These are phyloP conservation scores for Ganaspis brasiliensis DNA, from an alignment of 2,888 invertebrate genomes.

Conservation along the genomic window DNA sequence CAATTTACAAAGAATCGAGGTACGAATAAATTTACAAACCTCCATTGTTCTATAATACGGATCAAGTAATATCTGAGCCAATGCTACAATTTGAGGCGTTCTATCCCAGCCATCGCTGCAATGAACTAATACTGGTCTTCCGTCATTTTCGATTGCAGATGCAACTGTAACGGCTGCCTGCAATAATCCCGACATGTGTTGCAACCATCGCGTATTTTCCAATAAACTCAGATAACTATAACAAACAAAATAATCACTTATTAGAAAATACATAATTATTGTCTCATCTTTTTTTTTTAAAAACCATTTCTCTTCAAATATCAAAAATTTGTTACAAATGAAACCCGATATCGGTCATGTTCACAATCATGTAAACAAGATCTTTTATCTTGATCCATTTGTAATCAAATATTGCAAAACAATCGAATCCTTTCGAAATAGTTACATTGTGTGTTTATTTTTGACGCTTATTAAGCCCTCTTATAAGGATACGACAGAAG, in stretches of 20 bases:
- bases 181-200: conserved; percentile 92
- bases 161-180: conserved; percentile 91
- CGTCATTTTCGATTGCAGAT: conserved; percentile 90
- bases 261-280: conserved; percentile 39
- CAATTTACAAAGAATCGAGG: too few relatives aligned
- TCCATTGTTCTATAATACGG: conserved; percentile 96
- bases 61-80: conserved; percentile 95
- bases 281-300: conserved; percentile 1
- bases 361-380: too few relatives aligned
- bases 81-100: conserved; percentile 97
- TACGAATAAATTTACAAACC: conserved; percentile 80
- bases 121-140: conserved; percentile 96
- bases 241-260: conserved; percentile 53
- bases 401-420: too few relatives aligned
- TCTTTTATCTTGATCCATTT: too few relatives aligned
- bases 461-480: too few relatives aligned
- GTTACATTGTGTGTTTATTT: conserved; percentile 7
- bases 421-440: too few relatives aligned
- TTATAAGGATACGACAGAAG: too few relatives aligned
- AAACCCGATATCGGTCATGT: too few relatives aligned
- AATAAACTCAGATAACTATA: conserved; percentile 93
- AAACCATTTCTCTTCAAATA: background rate
- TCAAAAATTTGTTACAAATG: background rate
- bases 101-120: conserved; percentile 99
- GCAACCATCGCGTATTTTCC: conserved; percentile 95